phyloP scores from a whole-genome alignment of 2,888 invertebrate species.

The Pammene fasciana region DNA sequence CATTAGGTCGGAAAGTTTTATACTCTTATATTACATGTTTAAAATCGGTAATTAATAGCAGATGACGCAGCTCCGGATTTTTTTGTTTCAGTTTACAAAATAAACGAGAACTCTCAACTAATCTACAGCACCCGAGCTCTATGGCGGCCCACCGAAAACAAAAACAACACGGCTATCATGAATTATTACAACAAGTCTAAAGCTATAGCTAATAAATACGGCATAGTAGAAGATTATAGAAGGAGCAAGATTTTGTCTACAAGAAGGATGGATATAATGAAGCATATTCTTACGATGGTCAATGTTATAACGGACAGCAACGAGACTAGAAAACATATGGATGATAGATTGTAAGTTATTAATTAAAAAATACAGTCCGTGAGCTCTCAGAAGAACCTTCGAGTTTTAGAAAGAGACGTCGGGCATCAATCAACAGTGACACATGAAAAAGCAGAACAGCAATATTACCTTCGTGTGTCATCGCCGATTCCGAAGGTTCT shows the following conservation, averaged over 20 bases:
- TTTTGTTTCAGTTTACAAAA: conserved; percentile 66
- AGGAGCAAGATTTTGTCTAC: conserved; percentile 55
- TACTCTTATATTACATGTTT: too few relatives aligned
- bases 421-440: too few relatives aligned
- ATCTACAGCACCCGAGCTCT: conserved; percentile 59
- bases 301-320: conserved; percentile 74
- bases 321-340: conserved; percentile 67
- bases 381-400: too few relatives aligned
- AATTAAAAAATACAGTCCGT: background rate
- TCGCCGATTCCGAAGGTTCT: too few relatives aligned
- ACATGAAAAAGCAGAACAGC: too few relatives aligned
- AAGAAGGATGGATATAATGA: conserved; percentile 61
- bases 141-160: conserved; percentile 54
- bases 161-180: conserved; percentile 20
- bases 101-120: conserved; percentile 57
- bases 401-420: too few relatives aligned
- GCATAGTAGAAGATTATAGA: conserved; percentile 62
- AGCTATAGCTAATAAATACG: conserved; percentile 48
- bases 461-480: too few relatives aligned
- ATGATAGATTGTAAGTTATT: conserved; percentile 69
- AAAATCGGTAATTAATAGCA: too few relatives aligned
- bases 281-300: conserved; percentile 63
- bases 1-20: too few relatives aligned
- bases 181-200: conserved; percentile 10
- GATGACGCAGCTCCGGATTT: background rate